phyloP scores from a whole-genome alignment of 2,888 invertebrate species.

The Nephrotoma guestfalica region DNA sequence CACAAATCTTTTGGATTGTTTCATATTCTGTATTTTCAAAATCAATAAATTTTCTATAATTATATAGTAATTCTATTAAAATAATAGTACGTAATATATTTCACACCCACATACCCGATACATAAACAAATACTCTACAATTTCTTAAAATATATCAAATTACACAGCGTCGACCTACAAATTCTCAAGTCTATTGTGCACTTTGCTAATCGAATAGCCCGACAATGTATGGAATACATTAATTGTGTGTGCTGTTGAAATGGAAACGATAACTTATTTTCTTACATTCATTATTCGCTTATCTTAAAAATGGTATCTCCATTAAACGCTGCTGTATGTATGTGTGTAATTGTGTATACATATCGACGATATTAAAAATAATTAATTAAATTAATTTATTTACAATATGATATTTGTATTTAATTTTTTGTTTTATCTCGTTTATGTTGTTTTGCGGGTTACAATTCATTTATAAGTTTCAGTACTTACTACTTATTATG shows the following conservation, averaged over 20 bases:
- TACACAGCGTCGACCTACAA: background rate
- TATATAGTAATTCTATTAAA: background rate
- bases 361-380: background rate
- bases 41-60: background rate
- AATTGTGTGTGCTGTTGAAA: background rate
- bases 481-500: background rate
- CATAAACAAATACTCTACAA: background rate
- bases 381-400: background rate
- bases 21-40: background rate
- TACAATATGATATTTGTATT: background rate
- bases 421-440: background rate
- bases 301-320: background rate
- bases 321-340: background rate
- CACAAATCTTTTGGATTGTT: too few relatives aligned
- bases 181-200: background rate
- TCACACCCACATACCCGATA: background rate
- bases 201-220: background rate
- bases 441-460: background rate
- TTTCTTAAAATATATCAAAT: background rate
- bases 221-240: background rate
- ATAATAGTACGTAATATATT: background rate
- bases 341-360: background rate
- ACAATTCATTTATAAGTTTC: background rate
- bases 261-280: background rate
- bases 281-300: background rate